Base-by-base conservation (phyloP, 1,140 invertebrate species). In the Apis cerana region DNA sequence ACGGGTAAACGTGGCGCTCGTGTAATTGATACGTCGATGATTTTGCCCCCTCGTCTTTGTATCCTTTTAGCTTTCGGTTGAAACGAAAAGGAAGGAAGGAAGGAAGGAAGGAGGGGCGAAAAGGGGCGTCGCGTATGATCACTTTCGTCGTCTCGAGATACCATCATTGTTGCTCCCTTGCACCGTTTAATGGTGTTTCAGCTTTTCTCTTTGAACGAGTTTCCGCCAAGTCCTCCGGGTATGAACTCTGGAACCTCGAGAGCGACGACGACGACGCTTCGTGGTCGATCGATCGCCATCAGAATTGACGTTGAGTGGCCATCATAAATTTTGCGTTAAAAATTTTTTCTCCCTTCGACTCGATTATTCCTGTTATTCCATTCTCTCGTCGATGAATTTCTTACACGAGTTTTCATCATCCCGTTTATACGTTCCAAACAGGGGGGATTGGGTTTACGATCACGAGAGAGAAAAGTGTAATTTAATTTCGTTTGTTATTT, bases 11-110 rank as follows among this genome's bases (percentile, higher is more conserved):
- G n/a, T 87, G 85, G 82, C 83, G 90, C 58, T 86, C 88, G 83
- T 92, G 91, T 94, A 93, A 94, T 93, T 94, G 92, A 94, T 94
- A 94, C 91, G 33, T 93, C 91, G 54, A 72, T 71, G 72, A 62
- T 59, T 48, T 19, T 13, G 72, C 19, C 48, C 15, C 33, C 58
- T 56, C 54, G 27, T 27, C 52, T 56, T 12, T 33, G 33, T 52
- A 54, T 33, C 65, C 33, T 65, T 74, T 17, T 68, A 58, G 62
- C 58, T 50, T 52, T 56, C 43, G 11, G 69, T 17, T 59, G 54
- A 54, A 4, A 56, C 15, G 69, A 19, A 21, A 13, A 19, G 9
- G 17, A 62, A 17, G 5, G 4, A 54, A 27, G 67, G 76, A 59
- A 21, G 50, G 21, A 27, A 27, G 54, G 43, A 50, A 62, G 13